Conservation (phyloP, 1,140 invertebrate genomes). For the Colletes gigas region DNA sequence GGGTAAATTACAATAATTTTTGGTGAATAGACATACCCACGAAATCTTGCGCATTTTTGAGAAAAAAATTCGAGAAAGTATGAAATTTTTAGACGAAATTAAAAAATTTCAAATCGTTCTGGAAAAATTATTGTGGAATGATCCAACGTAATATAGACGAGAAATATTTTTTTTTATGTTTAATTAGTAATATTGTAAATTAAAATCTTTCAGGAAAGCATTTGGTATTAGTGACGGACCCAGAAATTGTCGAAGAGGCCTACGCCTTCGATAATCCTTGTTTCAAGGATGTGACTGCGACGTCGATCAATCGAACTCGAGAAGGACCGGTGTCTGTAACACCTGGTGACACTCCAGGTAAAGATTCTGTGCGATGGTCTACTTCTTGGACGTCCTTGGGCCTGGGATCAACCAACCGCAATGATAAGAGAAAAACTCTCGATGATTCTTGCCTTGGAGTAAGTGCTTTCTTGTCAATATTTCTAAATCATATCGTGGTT, state of each 20-base stretch:
- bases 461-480: slow-evolving; percentile 61
- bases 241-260: slow-evolving; percentile 86
- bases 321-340: slow-evolving; percentile 74
- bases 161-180: too few relatives aligned
- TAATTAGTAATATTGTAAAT: not conserved
- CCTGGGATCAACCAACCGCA: slow-evolving; percentile 75
- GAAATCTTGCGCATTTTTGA: too few relatives aligned
- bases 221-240: slow-evolving; percentile 86
- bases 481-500: too few relatives aligned
- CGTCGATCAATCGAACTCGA: slow-evolving; percentile 65
- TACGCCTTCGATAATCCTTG: slow-evolving; percentile 91
- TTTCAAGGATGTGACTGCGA: slow-evolving; percentile 83
- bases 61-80: too few relatives aligned
- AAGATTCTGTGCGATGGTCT: slow-evolving; percentile 76
- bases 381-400: slow-evolving; percentile 82
- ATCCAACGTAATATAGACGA: too few relatives aligned
- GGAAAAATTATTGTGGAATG: too few relatives aligned
- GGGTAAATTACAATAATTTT: too few relatives aligned
- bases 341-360: slow-evolving; percentile 75
- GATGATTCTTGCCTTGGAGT: slow-evolving; percentile 87
- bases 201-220: slow-evolving; percentile 83
- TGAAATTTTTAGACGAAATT: too few relatives aligned
- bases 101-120: too few relatives aligned
- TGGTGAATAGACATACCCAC: too few relatives aligned
- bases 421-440: slow-evolving; percentile 82